phyloP scores from a whole-genome alignment of 2,888 invertebrate genomes.

The Laspeyria flexula region DNA sequence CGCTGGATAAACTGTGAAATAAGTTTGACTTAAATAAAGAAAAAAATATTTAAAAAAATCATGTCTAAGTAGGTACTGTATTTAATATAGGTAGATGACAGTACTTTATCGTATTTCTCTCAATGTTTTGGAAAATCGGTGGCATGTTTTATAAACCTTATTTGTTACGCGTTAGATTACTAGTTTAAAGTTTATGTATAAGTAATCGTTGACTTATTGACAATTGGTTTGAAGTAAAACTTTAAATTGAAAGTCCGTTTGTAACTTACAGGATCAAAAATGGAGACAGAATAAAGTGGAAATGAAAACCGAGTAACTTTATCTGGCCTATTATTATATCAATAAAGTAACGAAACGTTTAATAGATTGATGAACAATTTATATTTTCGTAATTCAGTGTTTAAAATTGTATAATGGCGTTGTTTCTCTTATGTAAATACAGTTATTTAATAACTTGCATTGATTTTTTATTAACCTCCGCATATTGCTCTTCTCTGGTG shows the following conservation, averaged over 20 bases:
- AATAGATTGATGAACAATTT: constrained; percentile 49
- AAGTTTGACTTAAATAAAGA: not conserved
- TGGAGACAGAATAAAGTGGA: constrained; percentile 82
- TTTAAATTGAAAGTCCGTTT: constrained; percentile 30
- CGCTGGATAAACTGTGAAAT: not conserved
- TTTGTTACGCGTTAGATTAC: not conserved
- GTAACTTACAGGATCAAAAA: constrained; percentile 80
- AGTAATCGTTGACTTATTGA: not conserved
- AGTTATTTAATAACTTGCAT: constrained; percentile 56
- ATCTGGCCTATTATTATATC: constrained; percentile 37
- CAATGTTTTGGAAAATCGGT: not conserved
- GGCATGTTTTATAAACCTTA: not conserved
- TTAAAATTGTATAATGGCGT: constrained; percentile 61
- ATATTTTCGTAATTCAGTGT: constrained; percentile 65
- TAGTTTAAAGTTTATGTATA: too few species aligned
- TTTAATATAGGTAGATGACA: too few species aligned
- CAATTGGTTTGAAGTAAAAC: not conserved
- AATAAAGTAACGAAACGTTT: constrained; percentile 38
- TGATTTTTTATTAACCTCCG: constrained; percentile 44
- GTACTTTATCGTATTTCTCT: not conserved
- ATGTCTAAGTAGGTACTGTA: too few species aligned
- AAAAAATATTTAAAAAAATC: too few species aligned
- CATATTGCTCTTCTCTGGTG: too few species aligned
- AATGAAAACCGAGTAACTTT: constrained; percentile 68
- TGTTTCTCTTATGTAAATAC: constrained; percentile 70